phyloP scores from a whole-genome alignment of 2,113 vertebrate genomes.

The Muntiacus muntjak region DNA sequence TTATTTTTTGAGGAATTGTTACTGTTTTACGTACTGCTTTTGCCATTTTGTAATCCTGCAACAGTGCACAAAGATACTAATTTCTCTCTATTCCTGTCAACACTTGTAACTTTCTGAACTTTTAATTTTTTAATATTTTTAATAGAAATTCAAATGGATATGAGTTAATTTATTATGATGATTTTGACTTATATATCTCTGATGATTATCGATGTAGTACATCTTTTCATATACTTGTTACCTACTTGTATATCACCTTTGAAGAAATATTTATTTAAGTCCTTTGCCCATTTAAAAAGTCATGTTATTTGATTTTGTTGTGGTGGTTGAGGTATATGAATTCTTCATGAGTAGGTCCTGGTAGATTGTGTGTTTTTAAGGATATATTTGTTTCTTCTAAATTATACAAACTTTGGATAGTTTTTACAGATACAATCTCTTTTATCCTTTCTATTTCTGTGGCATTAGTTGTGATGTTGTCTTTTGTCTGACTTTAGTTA shows the following conservation, averaged over 20 bases:
- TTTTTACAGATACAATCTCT: neutral
- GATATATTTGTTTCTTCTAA: neutral
- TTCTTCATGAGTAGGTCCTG: neutral
- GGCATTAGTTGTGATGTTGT: neutral
- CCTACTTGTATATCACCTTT: neutral
- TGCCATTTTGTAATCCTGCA: neutral
- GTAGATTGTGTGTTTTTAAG: neutral
- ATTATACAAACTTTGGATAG: neutral
- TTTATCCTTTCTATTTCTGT: neutral
- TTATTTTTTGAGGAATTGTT: neutral
- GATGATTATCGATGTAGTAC: neutral
- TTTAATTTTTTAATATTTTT: neutral
- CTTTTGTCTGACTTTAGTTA: neutral
- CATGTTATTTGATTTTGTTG: neutral
- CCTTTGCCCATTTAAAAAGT: neutral
- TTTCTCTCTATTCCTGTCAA: neutral
- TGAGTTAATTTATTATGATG: neutral
- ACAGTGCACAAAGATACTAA: too few relatives aligned
- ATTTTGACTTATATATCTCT: neutral
- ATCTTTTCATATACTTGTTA: neutral
- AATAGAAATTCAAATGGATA: neutral
- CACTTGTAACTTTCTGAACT: neutral
- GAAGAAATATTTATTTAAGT: neutral
- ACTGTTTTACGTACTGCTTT: neutral
- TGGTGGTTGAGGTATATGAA: neutral